Base-by-base conservation (phyloP, 1,140 invertebrate genomes). In the Ceratosolen fusciceps region DNA sequence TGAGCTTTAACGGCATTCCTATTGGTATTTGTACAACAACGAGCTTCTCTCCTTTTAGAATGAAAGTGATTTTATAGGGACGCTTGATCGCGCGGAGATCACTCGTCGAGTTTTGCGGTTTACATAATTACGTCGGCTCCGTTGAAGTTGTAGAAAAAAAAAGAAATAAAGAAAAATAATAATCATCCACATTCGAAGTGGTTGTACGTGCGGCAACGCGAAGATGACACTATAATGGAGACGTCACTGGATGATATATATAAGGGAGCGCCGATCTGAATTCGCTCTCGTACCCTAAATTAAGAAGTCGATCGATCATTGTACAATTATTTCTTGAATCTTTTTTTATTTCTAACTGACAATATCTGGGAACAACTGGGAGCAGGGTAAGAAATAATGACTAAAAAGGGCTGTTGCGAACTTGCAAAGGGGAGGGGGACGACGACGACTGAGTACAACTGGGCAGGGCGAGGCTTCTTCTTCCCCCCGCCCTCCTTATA, bases 331-430 rank as follows among this genome's bases (percentile, higher is more conserved):
- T 47, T 49, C 43, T 70, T 47, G 26, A 70, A 70, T 4, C 39
- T 52, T 49, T n/a, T n/a, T n/a, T 72, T 72, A 49, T 52, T 72
- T 54, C 29, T 31, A 72, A 72, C 29, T 52, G 16, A 31, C 43
- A 43, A 72, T 54, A 72, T 29, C 49, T 72, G 31, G 47, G 54
- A 54, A 9, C n/a, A 29, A 54, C 37, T 19, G 31, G 54, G 68
- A 16, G 62, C 49, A 70, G 56, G 0, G n/a, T n/a, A n/a, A n/a
- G 67, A 76, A 76, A 34, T 31, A 70, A 39, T 56, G 10, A 58
- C 39, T 43, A 47, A 39, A n/a, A n/a, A 14, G n/a, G 37, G 34
- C 62, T 39, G 21, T 71, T 72, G 39, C 21, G 31, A 26, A 78
- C 12, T 65, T 72, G 47, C 49, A 71, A 62, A 62, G 62, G n/a